Percentiles rank a stretch among this genome's conserved stretches.
These are phyloP conservation scores for Porites rus DNA, from an alignment of 92 coral and sea anemone genomes.

Conservation along the genomic window DNA sequence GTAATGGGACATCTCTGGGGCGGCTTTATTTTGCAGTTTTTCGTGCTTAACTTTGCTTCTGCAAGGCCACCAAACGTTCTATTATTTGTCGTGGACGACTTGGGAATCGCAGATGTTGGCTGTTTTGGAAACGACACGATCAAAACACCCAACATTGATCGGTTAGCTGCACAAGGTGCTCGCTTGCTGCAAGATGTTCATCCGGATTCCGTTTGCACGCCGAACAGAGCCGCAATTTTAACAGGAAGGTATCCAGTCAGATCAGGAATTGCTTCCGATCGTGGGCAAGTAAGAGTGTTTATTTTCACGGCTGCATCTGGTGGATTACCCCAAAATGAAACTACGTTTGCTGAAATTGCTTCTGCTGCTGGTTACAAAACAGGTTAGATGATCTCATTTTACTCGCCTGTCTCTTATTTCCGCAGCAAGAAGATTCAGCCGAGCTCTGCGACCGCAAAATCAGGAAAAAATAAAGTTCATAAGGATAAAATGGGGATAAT, in stretches of 20 bases:
- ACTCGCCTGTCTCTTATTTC: background rate
- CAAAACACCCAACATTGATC: conserved; percentile 90
- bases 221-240: conserved; percentile 86
- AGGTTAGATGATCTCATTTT: conserved; percentile 39
- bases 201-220: conserved; percentile 88
- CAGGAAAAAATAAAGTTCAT: too few relatives aligned
- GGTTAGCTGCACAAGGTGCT: conserved; percentile 83
- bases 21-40: background rate
- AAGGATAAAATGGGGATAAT: too few relatives aligned
- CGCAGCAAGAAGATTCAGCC: too few relatives aligned
- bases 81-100: conserved; percentile 83
- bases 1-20: background rate
- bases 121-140: conserved; percentile 89
- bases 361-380: conserved; percentile 67
- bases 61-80: conserved; percentile 70
- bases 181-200: conserved; percentile 75
- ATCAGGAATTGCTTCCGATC: conserved; percentile 69
- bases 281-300: conserved; percentile 52
- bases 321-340: conserved; percentile 79
- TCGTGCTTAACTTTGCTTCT: background rate
- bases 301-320: conserved; percentile 54
- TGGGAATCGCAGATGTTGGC: conserved; percentile 87
- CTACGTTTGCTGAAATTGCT: conserved; percentile 68
- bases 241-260: conserved; percentile 92
- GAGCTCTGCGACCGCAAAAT: too few relatives aligned